Conservation (phyloP, 2,797 vertebrate species). For the Streptopelia turtur region DNA sequence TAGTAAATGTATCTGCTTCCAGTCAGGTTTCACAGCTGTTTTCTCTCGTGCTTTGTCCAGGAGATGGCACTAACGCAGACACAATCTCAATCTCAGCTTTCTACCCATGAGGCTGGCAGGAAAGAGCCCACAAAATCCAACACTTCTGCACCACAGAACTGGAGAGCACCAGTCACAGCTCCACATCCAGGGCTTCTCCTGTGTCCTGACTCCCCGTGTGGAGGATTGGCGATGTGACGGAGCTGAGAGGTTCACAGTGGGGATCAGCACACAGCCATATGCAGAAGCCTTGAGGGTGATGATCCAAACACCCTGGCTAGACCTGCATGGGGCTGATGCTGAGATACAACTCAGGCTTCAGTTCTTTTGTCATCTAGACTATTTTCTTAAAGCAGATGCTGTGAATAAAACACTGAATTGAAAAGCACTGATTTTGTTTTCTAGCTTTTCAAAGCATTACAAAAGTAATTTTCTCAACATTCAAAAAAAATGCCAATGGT, state of each 20-base stretch:
- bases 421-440: neutral
- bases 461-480: neutral
- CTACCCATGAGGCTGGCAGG: neutral
- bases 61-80: neutral
- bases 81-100: neutral
- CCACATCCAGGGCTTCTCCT: neutral
- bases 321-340: neutral
- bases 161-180: neutral
- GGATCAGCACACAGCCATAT: neutral
- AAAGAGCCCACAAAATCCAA: neutral
- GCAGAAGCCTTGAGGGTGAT: neutral
- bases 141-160: fast-evolving
- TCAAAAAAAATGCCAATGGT: neutral
- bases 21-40: neutral
- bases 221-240: neutral
- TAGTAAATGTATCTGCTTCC: neutral
- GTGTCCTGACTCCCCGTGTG: neutral
- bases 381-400: neutral
- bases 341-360: neutral
- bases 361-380: neutral
- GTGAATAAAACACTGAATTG: neutral
- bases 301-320: neutral
- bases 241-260: neutral
- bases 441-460: neutral
- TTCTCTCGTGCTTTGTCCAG: neutral